phyloP scores from a whole-genome alignment of 1,140 invertebrate species.

The Anastrepha ludens region DNA sequence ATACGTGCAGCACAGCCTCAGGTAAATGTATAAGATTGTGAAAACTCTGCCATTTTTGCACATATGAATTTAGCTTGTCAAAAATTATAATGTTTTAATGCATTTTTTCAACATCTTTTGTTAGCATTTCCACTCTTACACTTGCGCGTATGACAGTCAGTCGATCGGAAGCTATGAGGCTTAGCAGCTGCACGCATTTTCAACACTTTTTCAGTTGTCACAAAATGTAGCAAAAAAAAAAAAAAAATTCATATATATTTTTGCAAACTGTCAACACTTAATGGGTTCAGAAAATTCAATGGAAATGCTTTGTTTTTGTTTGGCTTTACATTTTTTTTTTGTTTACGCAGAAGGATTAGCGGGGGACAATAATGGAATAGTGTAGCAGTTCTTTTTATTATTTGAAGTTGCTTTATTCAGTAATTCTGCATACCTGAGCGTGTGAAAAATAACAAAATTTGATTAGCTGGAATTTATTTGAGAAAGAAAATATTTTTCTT shows the following conservation, averaged over 20 bases:
- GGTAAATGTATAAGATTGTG: neutral
- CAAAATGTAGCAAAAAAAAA: neutral
- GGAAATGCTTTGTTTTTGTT: neutral
- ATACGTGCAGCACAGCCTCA: neutral
- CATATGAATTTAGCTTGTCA: constrained; percentile 32
- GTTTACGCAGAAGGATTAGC: neutral
- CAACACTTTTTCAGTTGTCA: neutral
- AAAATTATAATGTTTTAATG: constrained; percentile 30
- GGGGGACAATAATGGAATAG: neutral
- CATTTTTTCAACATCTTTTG: constrained; percentile 9
- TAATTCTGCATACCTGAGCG: neutral
- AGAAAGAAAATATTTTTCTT: no score
- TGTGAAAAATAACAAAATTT: neutral
- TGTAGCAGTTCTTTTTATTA: neutral
- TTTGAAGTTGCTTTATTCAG: neutral
- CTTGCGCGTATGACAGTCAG: neutral
- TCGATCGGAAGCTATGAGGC: neutral
- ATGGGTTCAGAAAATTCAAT: neutral
- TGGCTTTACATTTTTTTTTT: neutral
- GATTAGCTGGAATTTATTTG: no score
- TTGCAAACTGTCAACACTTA: constrained; percentile 23
- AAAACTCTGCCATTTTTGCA: constrained; percentile 39
- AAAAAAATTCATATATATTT: neutral
- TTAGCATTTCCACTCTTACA: neutral
- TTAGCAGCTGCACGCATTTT: constrained; percentile 23